These are phyloP conservation scores for Anastrepha ludens DNA, from an alignment of 1,140 invertebrate genomes.

Conservation along the genomic window DNA sequence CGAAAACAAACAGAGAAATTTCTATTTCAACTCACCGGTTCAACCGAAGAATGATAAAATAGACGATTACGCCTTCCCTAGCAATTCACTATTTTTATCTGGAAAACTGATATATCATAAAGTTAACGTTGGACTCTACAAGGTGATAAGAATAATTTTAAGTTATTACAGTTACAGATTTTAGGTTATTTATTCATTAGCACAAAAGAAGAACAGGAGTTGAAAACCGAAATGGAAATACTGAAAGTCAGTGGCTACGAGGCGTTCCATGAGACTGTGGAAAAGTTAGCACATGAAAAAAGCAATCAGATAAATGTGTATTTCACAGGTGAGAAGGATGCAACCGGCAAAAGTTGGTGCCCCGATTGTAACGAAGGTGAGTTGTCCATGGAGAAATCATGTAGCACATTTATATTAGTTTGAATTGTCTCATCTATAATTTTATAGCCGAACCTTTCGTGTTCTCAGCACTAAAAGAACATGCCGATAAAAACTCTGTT, in stretches of 20 bases:
- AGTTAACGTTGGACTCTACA: conserved; percentile 8
- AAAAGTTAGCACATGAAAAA: conserved; percentile 32
- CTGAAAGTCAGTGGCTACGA: conserved; percentile 54
- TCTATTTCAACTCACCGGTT: neutral
- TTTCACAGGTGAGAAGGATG: conserved; percentile 79
- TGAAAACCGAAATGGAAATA: neutral
- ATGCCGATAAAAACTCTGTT: conserved; percentile 74
- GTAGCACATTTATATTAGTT: neutral
- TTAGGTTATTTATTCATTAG: conserved; percentile 3
- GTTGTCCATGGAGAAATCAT: neutral
- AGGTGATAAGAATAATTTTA: conserved; percentile 6
- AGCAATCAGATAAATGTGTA: conserved; percentile 73
- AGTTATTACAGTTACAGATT: no score
- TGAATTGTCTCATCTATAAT: neutral
- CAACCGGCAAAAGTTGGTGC: conserved; percentile 80
- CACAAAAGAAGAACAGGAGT: neutral
- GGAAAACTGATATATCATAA: neutral
- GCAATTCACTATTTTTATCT: neutral
- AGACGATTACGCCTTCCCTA: neutral
- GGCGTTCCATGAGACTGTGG: conserved; percentile 36
- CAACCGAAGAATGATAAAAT: neutral
- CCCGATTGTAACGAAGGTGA: conserved; percentile 78
- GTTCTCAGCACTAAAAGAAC: conserved; percentile 76
- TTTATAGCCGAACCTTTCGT: conserved; percentile 75
- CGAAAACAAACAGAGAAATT: neutral